Conservation (phyloP, 1,140 invertebrate species). For the Hydropsyche tenuis region DNA sequence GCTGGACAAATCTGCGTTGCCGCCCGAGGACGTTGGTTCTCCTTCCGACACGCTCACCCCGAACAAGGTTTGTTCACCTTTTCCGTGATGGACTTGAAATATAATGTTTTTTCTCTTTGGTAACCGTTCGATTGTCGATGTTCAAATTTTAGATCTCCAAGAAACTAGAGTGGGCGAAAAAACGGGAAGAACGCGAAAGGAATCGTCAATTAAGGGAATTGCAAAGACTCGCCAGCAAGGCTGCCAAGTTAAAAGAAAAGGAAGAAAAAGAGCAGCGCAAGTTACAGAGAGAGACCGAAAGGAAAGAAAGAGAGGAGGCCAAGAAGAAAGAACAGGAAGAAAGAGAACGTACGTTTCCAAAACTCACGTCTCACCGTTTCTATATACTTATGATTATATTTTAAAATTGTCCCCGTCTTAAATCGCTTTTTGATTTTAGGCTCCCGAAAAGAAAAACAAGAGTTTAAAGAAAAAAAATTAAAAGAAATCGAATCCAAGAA, state of each 20-base stretch:
- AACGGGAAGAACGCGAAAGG: constrained; percentile 59
- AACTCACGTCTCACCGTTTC: too few relatives aligned
- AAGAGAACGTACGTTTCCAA: constrained; percentile 57
- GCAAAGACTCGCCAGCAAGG: constrained; percentile 58
- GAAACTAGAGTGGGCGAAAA: constrained; percentile 61
- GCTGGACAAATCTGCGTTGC: too few relatives aligned
- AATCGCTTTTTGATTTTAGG: constrained; percentile 40
- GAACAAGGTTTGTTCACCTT: too few relatives aligned
- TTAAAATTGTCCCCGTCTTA: neutral
- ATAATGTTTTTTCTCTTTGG: too few relatives aligned
- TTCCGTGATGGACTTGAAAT: too few relatives aligned
- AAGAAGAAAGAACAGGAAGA: constrained; percentile 63
- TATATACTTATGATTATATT: neutral
- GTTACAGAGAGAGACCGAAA: constrained; percentile 52
- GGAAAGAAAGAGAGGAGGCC: constrained; percentile 60
- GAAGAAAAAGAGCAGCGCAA: constrained; percentile 60
- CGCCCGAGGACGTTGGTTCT: neutral
- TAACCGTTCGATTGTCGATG: neutral
- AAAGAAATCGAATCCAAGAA: constrained; percentile 65
- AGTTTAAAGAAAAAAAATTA: constrained; percentile 59
- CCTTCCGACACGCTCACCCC: too few relatives aligned
- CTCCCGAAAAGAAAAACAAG: constrained; percentile 21
- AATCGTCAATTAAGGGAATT: constrained; percentile 60
- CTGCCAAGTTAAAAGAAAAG: constrained; percentile 55
- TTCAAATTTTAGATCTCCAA: constrained; percentile 57